Evolutionary conservation across 2,888 invertebrate genomes (phyloP), one percentile per base, ranked within the genome.

Genomic region (Limenitis arthemis): DNA sequence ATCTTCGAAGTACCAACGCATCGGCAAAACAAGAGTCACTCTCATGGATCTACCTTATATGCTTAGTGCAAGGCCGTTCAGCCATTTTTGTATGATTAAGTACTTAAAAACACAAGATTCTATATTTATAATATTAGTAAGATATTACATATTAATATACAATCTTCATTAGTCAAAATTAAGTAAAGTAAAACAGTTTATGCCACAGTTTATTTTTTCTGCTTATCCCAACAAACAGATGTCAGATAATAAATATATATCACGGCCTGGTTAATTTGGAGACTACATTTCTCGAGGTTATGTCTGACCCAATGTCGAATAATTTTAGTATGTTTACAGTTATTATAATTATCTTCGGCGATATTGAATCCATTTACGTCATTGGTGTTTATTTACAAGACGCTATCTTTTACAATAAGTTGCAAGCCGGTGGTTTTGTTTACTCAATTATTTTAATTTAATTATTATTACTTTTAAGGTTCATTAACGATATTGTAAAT

Each of bases 391-490:
- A 56, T 62, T 63, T 59, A 61, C 54, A 50, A 51, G 47, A 51
- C 6, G 34, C 51, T 66, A 67, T 67, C 66, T 53, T 51, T 55
- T 57, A 61, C 54, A 50, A 48, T 63, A 49, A 44, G 41, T 50
- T 44, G 32, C 50, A 37, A 31, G 12, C 29, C 33, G 8, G 32
- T 39, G 8, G 30, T 31, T 47, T 31, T 39, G 38, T 12, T 40
- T 28, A 9, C 20, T 47, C 28, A 47, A 33, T 47, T 7, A 7
- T 43, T 12, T 34, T 37, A 29, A 30, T 42, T 61, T 38, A 31
- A 30, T 20, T 20, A 20, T 20, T 20, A 4, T 20, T 20, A 20
- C 20, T 20, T 20, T 20, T 4, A 20, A 20, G 20, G 2, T 20
- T 20, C 20, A 20, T 20, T 4, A 20, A 20, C 20, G n/a, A n/a